Base-by-base conservation (phyloP, 2,797 vertebrate species). In the Melanotaenia nigrans region DNA sequence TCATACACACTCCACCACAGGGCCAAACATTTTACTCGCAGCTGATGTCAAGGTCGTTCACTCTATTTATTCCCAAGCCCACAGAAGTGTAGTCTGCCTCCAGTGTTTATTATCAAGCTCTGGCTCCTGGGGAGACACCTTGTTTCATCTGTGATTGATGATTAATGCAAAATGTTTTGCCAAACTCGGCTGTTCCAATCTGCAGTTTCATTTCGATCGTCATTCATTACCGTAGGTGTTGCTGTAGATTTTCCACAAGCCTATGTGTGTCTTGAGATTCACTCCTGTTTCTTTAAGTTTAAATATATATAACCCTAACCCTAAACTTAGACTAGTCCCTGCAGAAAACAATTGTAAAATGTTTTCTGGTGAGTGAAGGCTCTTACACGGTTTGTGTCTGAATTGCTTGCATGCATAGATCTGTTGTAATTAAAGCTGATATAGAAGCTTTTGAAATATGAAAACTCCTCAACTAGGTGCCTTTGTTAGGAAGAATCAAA, bases 1-100 rank as follows among this genome's bases (percentile, higher is more conserved):
- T 91, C 90, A 90, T 82, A 73, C 77, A n/a, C 57, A 14, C 78
- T 75, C 75, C 77, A 36, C 33, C 57, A 12, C 80, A 68, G 65
- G 22, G 79, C 84, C 85, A 86, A 91, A 86, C 85, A 65, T 81
- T 90, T 86, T 77, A 90, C 82, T 81, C 83, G 87, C 88, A 81
- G 86, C 87, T 88, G 85, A 81, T 89, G 90, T 90, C 82, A 81
- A 75, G 87, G 79, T 82, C 59, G 65, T 85, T 85, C 78, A n/a
- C 81, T 89, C 86, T 91, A 90, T 93, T 92, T 92, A 91, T 92
- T 89, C 86, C 79, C 65, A 32, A 83, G 55, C 78, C 81, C 87
- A 47, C 88, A 88, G 81, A 82, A 75, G 85, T 86, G 74, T 78
- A 77, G 89, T 84, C 83, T 77, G 88, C 78, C 78, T 84, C 83